Conservation (phyloP, 2,888 invertebrate species). For the Malthinus seriepunctatus region DNA sequence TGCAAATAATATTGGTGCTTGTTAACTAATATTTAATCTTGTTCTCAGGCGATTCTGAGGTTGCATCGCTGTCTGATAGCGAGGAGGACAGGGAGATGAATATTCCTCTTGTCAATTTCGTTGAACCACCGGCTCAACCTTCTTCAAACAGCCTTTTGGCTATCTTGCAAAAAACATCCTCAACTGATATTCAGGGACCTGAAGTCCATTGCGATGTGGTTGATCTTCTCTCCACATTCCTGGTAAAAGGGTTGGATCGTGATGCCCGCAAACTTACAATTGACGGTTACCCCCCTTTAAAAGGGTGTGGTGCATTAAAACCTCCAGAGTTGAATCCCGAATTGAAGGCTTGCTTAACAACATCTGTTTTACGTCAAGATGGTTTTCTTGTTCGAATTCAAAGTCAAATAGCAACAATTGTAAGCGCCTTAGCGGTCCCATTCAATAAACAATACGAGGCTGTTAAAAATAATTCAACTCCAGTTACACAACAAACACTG, state of each 20-base stretch:
- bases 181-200: conserved; percentile 1
- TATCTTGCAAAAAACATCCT: not conserved
- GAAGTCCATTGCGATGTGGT: conserved; percentile 21
- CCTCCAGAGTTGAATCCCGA: conserved; percentile 17
- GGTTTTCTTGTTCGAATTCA: conserved; percentile 15
- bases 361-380: conserved; percentile 13
- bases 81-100: conserved; percentile 5
- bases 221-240: conserved; percentile 9
- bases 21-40: no score
- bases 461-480: not conserved
- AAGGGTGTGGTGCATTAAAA: conserved; percentile 10
- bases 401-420: conserved; percentile 6
- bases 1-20: no score
- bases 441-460: conserved; percentile 5
- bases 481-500: not conserved
- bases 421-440: conserved; percentile 22
- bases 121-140: no score
- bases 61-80: not conserved
- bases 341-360: conserved; percentile 13
- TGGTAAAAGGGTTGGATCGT: conserved; percentile 12
- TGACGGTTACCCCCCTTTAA: conserved; percentile 12
- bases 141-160: conserved; percentile 1
- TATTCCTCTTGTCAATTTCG: not conserved
- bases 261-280: conserved; percentile 10
- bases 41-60: conserved; percentile 3